A percentile compares a stretch with the other conserved stretches of the same genome.
These are phyloP conservation scores for Pomacea canaliculata DNA, from an alignment of 2,888 invertebrate species.

Conservation along the genomic window DNA sequence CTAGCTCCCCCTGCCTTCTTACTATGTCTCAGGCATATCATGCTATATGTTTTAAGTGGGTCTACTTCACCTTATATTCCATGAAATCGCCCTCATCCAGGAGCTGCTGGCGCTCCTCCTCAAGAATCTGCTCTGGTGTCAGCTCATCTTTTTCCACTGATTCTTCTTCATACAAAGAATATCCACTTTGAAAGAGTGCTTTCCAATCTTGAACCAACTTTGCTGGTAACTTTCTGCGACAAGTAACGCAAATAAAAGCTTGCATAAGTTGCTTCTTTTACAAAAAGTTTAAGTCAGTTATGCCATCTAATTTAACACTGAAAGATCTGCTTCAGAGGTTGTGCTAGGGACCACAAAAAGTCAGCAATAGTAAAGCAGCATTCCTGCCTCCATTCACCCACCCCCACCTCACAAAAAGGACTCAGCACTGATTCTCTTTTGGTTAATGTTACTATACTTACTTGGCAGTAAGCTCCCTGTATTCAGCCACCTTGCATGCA, in stretches of 20 bases:
- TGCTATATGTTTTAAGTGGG: no score
- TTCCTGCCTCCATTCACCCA: no score
- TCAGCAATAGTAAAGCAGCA: no score
- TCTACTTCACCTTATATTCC: constrained; percentile 63
- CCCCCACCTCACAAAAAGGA: no score
- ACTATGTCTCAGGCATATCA: no score
- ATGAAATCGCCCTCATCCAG: constrained; percentile 68
- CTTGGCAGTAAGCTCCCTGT: constrained; percentile 68
- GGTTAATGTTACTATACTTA: constrained; percentile 36
- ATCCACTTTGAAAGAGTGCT: constrained; percentile 62
- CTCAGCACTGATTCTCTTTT: no score
- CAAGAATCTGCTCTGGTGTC: constrained; percentile 62
- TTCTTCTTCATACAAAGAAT: constrained; percentile 60
- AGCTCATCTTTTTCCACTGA: constrained; percentile 44
- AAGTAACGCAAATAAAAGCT: background rate
- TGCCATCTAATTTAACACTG: no score
- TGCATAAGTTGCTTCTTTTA: background rate
- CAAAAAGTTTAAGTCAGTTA: background rate
- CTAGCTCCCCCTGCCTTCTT: no score
- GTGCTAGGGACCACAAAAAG: no score
- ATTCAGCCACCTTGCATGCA: constrained; percentile 65
- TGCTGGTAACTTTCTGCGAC: constrained; percentile 60
- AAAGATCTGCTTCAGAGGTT: no score
- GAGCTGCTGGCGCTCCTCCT: constrained; percentile 63
- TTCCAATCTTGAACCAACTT: constrained; percentile 68